phyloP scores from a whole-genome alignment of 2,797 vertebrate species.

The Myotis vivesi region DNA sequence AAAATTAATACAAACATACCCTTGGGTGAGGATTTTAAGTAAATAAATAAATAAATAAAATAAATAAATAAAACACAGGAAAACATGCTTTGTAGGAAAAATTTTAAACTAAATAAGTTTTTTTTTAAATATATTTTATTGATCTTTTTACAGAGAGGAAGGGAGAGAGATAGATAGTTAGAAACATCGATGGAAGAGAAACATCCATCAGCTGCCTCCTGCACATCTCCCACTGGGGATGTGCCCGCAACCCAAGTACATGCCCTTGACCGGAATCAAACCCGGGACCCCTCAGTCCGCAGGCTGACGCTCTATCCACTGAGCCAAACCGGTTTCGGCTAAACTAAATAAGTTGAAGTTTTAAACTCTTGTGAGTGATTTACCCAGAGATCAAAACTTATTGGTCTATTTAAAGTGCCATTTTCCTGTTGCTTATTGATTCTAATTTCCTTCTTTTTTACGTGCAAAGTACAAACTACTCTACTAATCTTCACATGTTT shows the following conservation, averaged over 20 bases:
- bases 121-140: too few species aligned
- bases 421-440: background rate
- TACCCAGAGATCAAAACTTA: background rate
- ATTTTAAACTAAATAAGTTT: background rate
- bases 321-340: too few species aligned
- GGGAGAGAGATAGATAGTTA: too few species aligned
- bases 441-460: slow-evolving; percentile 35
- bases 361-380: background rate
- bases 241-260: too few species aligned
- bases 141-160: too few species aligned
- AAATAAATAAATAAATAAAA: background rate
- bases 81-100: background rate
- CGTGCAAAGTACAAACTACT: background rate
- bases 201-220: too few species aligned
- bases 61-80: background rate
- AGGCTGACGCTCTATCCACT: too few species aligned
- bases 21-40: background rate
- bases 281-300: too few species aligned
- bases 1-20: background rate
- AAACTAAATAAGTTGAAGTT: background rate
- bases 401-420: background rate
- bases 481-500: slow-evolving; percentile 6
- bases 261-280: too few species aligned
- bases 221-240: too few species aligned
- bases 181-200: too few species aligned